Evolutionary conservation across 2,888 invertebrate genomes (phyloP).

Genomic region (Morinoia aosen): DNA sequence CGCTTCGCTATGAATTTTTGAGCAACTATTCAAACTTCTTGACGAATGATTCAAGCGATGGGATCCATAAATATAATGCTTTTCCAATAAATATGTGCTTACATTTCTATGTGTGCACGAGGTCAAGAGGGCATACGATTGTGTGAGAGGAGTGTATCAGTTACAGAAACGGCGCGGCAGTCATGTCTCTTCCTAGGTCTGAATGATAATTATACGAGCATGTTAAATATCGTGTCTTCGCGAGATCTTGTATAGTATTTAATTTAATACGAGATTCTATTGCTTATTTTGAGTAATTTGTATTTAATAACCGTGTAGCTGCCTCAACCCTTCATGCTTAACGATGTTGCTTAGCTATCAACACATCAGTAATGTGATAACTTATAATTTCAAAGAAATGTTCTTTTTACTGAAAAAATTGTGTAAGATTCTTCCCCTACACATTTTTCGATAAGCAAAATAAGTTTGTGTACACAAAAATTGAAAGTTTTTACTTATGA

Average conservation of each 20-base stretch:
- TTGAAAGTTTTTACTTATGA: too few species aligned
- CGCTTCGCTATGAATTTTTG: neutral
- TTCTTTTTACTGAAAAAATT: too few species aligned
- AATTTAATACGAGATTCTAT: too few species aligned
- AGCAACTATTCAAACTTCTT: neutral
- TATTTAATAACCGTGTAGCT: too few species aligned
- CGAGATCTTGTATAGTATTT: neutral
- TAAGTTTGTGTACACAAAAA: too few species aligned
- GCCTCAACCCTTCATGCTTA: too few species aligned
- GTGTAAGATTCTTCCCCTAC: too few species aligned
- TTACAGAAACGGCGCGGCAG: neutral
- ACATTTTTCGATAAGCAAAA: too few species aligned
- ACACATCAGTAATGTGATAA: too few species aligned
- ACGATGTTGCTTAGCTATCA: too few species aligned
- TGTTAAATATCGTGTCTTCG: neutral
- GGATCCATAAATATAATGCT: neutral
- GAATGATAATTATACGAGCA: neutral
- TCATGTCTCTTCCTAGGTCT: neutral
- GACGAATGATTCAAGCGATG: neutral
- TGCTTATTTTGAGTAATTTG: too few species aligned
- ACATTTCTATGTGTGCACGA: neutral
- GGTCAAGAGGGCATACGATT: neutral
- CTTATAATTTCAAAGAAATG: too few species aligned
- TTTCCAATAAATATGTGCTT: neutral
- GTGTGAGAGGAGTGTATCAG: neutral